Base-by-base conservation (phyloP, 2,888 invertebrate genomes). In the Andrena bicolor region DNA sequence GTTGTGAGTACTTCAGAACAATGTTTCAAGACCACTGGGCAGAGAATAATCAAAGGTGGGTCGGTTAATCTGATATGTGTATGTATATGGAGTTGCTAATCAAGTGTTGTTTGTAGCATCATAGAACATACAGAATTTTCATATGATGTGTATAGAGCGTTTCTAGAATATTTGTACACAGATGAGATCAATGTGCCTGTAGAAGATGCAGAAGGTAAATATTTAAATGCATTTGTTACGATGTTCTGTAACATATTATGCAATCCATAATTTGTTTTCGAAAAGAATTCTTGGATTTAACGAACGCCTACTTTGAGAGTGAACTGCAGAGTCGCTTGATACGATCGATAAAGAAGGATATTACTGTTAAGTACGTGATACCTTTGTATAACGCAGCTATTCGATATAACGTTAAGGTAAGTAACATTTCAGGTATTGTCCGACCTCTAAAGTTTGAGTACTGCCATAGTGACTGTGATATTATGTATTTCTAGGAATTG, bases 141-240 rank as follows among this genome's bases (percentile, higher is more conserved):
- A 0, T 95, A 95, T 90, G 91, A 94, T 13, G 96, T 96, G 7
- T 96, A 95, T 88, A 94, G 93, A 87, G 95, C 96, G 4, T 96
- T 96, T 90, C 92, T 96, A 2, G 94, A 94, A 69, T 96, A 95
- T 89, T 93, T 96, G 48, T 96, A 96, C 92, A 96, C 96, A 1
- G 96, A 96, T 89, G 94, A 94, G 88, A 95, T 96, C 30, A 95
- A 95, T 87, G 91, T 96, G 60, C 94, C 95, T n/a, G 94, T 95
- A 56, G 95, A 96, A 87, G 95, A 95, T 90, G 95, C 95, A 41
- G 94, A 96, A 87, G 96, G 96, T 96, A 93, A 90, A 91, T 88
- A 83, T 71, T 48, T 70, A 10, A 23, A 20, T 63, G 49, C 58
- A n/a, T 70, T 28, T 61, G 30, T 63, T 69, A 2, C 7, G 49